phyloP scores from a whole-genome alignment of 2,888 invertebrate genomes.

The Drosophila sordidula region DNA sequence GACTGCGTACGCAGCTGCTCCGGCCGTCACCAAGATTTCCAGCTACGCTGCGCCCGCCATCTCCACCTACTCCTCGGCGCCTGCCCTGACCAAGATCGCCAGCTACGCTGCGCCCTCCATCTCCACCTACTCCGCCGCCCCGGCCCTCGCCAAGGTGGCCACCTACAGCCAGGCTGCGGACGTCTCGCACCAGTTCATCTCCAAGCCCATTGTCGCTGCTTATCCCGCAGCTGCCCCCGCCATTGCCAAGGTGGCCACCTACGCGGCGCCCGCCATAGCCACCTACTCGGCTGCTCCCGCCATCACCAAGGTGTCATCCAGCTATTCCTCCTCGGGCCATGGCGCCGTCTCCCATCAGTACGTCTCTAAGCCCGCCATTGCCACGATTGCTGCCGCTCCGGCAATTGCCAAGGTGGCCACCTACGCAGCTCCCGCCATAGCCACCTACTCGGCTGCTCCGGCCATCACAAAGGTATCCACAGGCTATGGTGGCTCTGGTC shows the following conservation, averaged over 20 bases:
- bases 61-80: constrained; percentile 33
- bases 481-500: constrained; percentile 25
- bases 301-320: constrained; percentile 20
- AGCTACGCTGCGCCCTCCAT: constrained; percentile 61
- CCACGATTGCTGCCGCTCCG: constrained; percentile 38
- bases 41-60: constrained; percentile 32
- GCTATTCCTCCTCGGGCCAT: constrained; percentile 23
- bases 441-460: constrained; percentile 53
- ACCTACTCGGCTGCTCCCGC: constrained; percentile 52
- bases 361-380: constrained; percentile 64
- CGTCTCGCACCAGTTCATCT: constrained; percentile 48
- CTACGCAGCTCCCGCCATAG: constrained; percentile 50
- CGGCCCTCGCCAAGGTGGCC: constrained; percentile 51
- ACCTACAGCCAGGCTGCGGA: constrained; percentile 54
- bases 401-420: constrained; percentile 45
- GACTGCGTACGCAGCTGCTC: constrained; percentile 33
- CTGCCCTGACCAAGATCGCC: constrained; percentile 56
- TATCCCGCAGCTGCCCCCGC: constrained; percentile 53
- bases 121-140: constrained; percentile 45
- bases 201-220: constrained; percentile 59
- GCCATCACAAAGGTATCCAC: constrained; percentile 58
- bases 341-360: constrained; percentile 64
- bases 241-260: constrained; percentile 53
- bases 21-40: constrained; percentile 44
- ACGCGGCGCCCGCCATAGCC: constrained; percentile 53